A percentile compares a stretch with the other conserved stretches of the same genome.
phyloP scores from a whole-genome alignment of 2,113 vertebrate genomes.

The Cyanoliseus patagonus region DNA sequence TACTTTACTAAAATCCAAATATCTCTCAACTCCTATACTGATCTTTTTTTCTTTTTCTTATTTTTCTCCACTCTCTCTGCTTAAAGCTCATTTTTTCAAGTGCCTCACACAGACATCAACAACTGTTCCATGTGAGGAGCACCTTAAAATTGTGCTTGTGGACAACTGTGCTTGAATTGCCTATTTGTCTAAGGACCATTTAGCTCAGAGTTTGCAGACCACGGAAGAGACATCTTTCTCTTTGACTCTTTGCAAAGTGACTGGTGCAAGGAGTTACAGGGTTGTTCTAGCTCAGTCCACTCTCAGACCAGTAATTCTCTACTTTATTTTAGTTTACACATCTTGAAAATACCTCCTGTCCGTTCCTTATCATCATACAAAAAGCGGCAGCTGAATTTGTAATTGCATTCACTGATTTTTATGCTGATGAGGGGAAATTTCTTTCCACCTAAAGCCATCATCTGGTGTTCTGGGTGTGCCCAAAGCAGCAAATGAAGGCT shows the following conservation, averaged over 20 bases:
- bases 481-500: not conserved
- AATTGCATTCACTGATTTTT: not conserved
- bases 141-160: not conserved
- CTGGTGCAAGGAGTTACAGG: not conserved
- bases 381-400: not conserved
- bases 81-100: not conserved
- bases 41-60: not conserved
- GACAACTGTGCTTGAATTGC: not conserved
- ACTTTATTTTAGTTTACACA: not conserved
- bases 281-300: not conserved
- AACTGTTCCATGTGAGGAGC: not conserved
- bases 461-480: accelerated
- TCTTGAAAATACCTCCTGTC: not conserved
- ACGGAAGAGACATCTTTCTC: accelerated
- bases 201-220: not conserved
- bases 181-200: not conserved
- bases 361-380: accelerated
- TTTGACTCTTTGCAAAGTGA: not conserved
- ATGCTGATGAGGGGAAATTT: not conserved
- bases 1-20: not conserved
- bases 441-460: not conserved
- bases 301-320: not conserved
- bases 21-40: not conserved
- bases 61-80: accelerated
- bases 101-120: not conserved